Base-by-base conservation (phyloP, 2,797 vertebrate species). In the Eremophila alpestris region DNA sequence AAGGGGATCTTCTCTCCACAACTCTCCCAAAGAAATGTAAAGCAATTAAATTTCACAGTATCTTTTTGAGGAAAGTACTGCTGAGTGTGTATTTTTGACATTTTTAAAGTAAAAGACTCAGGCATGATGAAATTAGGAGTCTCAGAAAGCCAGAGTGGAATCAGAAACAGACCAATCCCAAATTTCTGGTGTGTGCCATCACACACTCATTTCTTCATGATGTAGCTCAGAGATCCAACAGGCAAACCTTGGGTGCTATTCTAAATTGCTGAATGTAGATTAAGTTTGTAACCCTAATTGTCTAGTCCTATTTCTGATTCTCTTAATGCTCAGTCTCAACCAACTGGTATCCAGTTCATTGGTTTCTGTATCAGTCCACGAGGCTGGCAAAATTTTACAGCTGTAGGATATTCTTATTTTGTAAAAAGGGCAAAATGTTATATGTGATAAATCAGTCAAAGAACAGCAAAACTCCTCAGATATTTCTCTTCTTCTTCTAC, bases 31-130 rank as follows among this genome's bases (percentile, higher is more conserved):
- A 36, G 32, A 49, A 60, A 59, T 79, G 63, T 63, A 71, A 24
- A 70, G 27, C 4, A 19, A 49, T 52, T 58, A 71, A 48, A 55
- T 68, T 71, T 80, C 30, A 56, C 5, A 21, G 13, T 22, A 19
- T 52, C 6, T 45, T 76, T 90, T 76, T 69, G 38, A 67, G 22
- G 49, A 41, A 82, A 27, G 17, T 38, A 43, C 11, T 21, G 29
- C 23, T 49, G n/a, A 81, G 21, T 19, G 5, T 18, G 20, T 6
- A 6, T 3, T 41, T 58, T 38, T n/a, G 16, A 26, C 0, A 0
- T 7, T 40, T 52, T 84, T 55, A 14, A 73, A 54, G 52, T 8
- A 32, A 22, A 74, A 74, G 46, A 59, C 20, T 29, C 21, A 76
- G 48, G 7, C 29, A 19, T 17, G 4, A 52, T 21, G 6, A 86